phyloP scores from a whole-genome alignment of 2,888 invertebrate species.

The Escarpia spicata region DNA sequence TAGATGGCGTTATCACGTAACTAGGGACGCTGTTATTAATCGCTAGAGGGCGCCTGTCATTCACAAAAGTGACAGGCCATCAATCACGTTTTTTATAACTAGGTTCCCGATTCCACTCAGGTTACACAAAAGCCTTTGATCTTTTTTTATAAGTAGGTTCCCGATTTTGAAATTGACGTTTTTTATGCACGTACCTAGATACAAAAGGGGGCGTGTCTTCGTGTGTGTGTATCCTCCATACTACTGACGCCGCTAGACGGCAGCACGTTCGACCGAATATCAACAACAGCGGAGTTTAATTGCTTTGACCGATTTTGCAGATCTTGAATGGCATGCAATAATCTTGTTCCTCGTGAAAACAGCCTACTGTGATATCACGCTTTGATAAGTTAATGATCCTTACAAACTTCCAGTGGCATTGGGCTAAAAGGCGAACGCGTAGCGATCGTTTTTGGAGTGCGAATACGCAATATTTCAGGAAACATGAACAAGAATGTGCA shows the following conservation, averaged over 20 bases:
- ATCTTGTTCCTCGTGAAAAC: background rate
- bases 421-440: background rate
- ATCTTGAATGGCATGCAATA: background rate
- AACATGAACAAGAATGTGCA: background rate
- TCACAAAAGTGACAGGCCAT: too few relatives aligned
- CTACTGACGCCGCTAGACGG: background rate
- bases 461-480: background rate
- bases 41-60: too few relatives aligned
- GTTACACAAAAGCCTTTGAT: too few relatives aligned
- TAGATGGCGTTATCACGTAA: too few relatives aligned
- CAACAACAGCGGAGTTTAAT: background rate
- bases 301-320: background rate
- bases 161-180: too few relatives aligned
- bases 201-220: too few relatives aligned
- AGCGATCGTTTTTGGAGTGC: background rate
- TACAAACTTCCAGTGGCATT: background rate
- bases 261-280: background rate
- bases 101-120: too few relatives aligned
- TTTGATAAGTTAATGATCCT: background rate
- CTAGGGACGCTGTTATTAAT: too few relatives aligned
- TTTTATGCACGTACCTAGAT: too few relatives aligned
- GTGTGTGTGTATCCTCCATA: too few relatives aligned
- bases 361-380: background rate
- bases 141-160: too few relatives aligned
- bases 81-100: too few relatives aligned